These are phyloP conservation scores for Loripinus fragilis DNA, from an alignment of 2,888 invertebrate genomes.

Conservation along the genomic window DNA sequence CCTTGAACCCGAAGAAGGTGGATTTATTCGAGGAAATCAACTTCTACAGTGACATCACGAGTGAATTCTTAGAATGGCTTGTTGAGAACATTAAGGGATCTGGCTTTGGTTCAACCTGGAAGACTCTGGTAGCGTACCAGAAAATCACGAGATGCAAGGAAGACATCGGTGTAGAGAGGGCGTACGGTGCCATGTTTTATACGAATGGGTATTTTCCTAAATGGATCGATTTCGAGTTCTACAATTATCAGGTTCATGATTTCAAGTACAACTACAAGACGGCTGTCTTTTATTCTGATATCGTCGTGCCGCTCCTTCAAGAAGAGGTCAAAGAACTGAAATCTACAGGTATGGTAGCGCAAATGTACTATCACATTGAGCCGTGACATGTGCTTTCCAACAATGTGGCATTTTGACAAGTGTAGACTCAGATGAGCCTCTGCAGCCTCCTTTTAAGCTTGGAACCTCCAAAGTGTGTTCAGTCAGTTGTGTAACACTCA, in stretches of 20 bases:
- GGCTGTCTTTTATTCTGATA: slow-evolving; percentile 92
- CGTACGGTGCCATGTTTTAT: slow-evolving; percentile 94
- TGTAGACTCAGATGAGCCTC: too few relatives aligned
- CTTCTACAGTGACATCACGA: slow-evolving; percentile 73
- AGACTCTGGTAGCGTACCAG: slow-evolving; percentile 90
- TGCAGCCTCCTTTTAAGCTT: too few relatives aligned
- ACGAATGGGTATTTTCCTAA: slow-evolving; percentile 89
- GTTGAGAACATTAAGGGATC: slow-evolving; percentile 72
- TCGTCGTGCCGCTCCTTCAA: slow-evolving; percentile 87
- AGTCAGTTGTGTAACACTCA: too few relatives aligned
- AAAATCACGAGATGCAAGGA: slow-evolving; percentile 94
- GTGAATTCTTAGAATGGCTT: slow-evolving; percentile 72
- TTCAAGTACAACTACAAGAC: slow-evolving; percentile 92
- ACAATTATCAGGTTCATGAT: slow-evolving; percentile 91
- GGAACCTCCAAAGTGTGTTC: too few relatives aligned
- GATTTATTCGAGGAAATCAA: slow-evolving; percentile 72
- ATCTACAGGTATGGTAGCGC: slow-evolving; percentile 4
- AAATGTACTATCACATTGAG: too few relatives aligned
- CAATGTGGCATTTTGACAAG: too few relatives aligned
- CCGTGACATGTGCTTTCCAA: too few relatives aligned
- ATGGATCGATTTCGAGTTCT: slow-evolving; percentile 89
- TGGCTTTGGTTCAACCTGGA: slow-evolving; percentile 72
- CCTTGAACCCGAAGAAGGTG: slow-evolving; percentile 67
- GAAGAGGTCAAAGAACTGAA: slow-evolving; percentile 85
- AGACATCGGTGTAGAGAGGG: slow-evolving; percentile 93